phyloP scores from a whole-genome alignment of 2,888 invertebrate genomes.

The Cataglyphis altisquamis region DNA sequence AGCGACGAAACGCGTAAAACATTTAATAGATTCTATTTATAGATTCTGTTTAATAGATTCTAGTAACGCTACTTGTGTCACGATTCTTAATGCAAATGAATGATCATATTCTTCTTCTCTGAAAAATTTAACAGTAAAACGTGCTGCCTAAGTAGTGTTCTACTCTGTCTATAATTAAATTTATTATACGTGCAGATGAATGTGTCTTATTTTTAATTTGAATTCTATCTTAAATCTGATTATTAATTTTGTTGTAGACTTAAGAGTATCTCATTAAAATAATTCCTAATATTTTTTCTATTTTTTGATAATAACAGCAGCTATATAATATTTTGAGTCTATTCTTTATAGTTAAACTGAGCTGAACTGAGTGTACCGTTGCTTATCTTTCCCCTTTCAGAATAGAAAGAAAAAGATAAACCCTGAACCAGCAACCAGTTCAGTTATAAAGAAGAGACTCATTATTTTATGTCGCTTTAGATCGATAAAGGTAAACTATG shows the following conservation, averaged over 20 bases:
- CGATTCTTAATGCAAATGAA: not conserved
- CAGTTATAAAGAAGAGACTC: too few species aligned
- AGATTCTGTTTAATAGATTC: too few species aligned
- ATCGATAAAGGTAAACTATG: not conserved
- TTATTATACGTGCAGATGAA: not conserved
- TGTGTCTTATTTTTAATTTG: not conserved
- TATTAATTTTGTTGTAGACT: not conserved
- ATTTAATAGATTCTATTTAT: not conserved
- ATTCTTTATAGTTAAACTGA: too few species aligned
- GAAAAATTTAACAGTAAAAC: not conserved
- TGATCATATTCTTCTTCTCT: not conserved
- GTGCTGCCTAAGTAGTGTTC: not conserved
- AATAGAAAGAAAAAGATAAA: too few species aligned
- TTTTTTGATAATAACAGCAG: not conserved
- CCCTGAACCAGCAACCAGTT: too few species aligned
- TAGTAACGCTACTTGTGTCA: not conserved
- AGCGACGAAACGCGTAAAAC: not conserved
- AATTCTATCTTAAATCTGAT: not conserved
- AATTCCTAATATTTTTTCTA: constrained; percentile 1
- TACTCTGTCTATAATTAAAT: not conserved
- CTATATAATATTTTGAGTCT: not conserved
- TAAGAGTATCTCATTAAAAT: not conserved
- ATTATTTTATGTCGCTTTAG: not conserved
- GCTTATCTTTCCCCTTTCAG: too few species aligned
- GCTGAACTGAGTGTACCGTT: too few species aligned